Base-by-base conservation (phyloP, 2,888 invertebrate genomes). In the Diogma glabrata region DNA sequence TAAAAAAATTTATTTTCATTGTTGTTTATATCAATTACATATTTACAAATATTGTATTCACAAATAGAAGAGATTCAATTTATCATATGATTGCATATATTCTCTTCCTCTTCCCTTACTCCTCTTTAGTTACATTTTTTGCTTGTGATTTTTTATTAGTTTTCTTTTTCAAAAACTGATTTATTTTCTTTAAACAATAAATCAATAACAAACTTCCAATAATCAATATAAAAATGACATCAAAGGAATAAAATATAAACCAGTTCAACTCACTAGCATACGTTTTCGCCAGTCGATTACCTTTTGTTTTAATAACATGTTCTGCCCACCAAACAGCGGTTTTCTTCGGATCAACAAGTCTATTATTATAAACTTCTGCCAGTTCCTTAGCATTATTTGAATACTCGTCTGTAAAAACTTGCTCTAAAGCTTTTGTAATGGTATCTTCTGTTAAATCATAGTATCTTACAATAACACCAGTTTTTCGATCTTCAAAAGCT, bases 271-370 rank as follows among this genome's bases (percentile, higher is more conserved):
- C 55, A 3, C 61, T 63, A 46, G 64, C 64, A 38, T 54, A 47
- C 7, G 55, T 51, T 43, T 53, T 53, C 2, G 52, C 22, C 8
- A 58, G 50, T 45, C 53, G 51, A 26, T 45, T 51, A 8, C 57
- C 58, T 20, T 65, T 63, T 3, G 65, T 63, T 24, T 62, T 60
- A 24, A 77, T 67, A 55, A 77, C 72, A 59, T 77, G 76, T 57
- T 79, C 78, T 12, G 74, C 72, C 72, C 77, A 77, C 65, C 78
- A 78, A 60, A 77, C 67, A 52, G 78, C 76, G 22, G 69, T 72
- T 52, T 76, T 73, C 47, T 76, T 55, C 1, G 78, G 73, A 4
- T 74, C 68, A 58, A 71, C 69, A 28, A 74, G 69, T 0, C 78
- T 73, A 55, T 75, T 72, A 52, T 75, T 74, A 69, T 76, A 78